Percentiles rank a stretch among this genome's conserved stretches.
phyloP scores from a whole-genome alignment of 2,113 vertebrate species.

The Coryphaenoides rupestris region DNA sequence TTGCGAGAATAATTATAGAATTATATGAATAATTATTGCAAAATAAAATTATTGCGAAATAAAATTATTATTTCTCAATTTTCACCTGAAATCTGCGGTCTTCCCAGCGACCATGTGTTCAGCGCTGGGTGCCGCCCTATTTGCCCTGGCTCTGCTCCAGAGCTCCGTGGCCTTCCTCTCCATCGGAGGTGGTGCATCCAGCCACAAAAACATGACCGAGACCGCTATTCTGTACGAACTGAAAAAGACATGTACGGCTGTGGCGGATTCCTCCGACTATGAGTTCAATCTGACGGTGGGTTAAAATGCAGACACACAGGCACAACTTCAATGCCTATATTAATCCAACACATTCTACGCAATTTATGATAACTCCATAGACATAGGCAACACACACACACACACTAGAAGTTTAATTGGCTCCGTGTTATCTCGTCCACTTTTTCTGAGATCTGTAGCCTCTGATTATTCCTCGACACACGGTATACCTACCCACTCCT shows the following conservation, averaged over 20 bases:
- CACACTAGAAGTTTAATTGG: not conserved
- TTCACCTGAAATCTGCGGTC: no score
- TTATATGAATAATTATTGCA: no score
- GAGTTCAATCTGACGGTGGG: constrained; percentile 65
- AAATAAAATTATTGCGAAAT: no score
- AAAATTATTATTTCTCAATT: no score
- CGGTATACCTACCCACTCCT: not conserved
- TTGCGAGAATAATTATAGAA: no score
- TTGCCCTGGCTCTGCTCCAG: constrained; percentile 29
- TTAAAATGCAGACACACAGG: not conserved
- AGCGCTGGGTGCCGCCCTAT: constrained; percentile 12
- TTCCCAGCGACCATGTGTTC: no score
- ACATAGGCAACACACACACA: not conserved
- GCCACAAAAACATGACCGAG: constrained; percentile 65
- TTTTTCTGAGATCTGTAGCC: no score
- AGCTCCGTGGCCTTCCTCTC: constrained; percentile 51
- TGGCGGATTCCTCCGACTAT: constrained; percentile 48
- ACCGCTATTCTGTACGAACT: constrained; percentile 49
- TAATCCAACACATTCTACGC: no score
- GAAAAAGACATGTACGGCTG: constrained; percentile 53
- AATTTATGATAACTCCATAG: no score
- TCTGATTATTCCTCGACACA: no score
- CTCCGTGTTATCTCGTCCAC: no score
- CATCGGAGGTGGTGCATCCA: constrained; percentile 37
- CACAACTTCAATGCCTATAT: not conserved